Conservation (phyloP, 2,888 invertebrate species). For the Polia nebulosa region DNA sequence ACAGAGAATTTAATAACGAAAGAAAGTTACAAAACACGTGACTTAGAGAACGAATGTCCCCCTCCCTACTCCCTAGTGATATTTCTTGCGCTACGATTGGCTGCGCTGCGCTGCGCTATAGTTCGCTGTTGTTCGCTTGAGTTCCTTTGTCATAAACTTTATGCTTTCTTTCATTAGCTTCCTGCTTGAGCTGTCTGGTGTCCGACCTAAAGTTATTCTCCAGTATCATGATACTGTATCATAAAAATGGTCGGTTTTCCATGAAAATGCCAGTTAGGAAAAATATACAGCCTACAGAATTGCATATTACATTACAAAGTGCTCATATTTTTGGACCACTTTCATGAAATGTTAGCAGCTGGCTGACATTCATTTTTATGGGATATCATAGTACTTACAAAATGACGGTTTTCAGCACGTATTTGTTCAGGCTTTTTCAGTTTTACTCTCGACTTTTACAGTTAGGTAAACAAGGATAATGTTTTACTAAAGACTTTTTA, state of each 20-base stretch:
- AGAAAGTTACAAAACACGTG: constrained; percentile 34
- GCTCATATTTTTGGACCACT: constrained; percentile 64
- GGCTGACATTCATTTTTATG: constrained; percentile 68
- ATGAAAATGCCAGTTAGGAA: constrained; percentile 61
- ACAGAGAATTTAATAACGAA: constrained; percentile 47
- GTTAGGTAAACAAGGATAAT: constrained; percentile 7
- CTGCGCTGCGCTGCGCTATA: constrained; percentile 9
- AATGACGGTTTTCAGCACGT: constrained; percentile 47
- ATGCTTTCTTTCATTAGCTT: constrained; percentile 50
- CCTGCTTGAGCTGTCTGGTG: constrained; percentile 23
- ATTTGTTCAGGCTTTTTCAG: constrained; percentile 35
- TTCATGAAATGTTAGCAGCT: constrained; percentile 66
- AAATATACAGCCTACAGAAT: constrained; percentile 69
- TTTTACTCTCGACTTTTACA: neutral
- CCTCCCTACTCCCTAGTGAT: constrained; percentile 15
- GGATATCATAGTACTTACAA: constrained; percentile 53
- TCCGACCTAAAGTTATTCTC: constrained; percentile 49
- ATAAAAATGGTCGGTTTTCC: constrained; percentile 54
- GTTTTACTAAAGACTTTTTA: constrained; percentile 13
- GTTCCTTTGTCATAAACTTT: constrained; percentile 52
- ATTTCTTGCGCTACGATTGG: constrained; percentile 28
- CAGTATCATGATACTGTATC: constrained; percentile 35
- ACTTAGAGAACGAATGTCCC: constrained; percentile 29
- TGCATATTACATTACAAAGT: constrained; percentile 70
- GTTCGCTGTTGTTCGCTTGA: constrained; percentile 20